Percentiles rank a stretch among this genome's conserved stretches.
phyloP scores from a whole-genome alignment of 2,888 invertebrate species.

The Papilio demoleus region DNA sequence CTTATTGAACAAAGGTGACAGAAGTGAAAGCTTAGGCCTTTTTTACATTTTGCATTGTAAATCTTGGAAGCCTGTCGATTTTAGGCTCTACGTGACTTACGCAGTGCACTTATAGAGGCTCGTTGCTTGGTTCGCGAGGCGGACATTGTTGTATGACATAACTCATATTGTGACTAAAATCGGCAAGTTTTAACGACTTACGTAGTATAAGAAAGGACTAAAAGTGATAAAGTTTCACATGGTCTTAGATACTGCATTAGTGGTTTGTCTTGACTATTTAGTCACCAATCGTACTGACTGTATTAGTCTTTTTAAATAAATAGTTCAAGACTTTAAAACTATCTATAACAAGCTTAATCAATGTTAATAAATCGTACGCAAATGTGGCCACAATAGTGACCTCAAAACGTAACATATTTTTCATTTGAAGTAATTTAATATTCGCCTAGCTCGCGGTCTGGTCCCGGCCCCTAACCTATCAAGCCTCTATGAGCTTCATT shows the following conservation, averaged over 20 bases:
- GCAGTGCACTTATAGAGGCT: too few relatives aligned
- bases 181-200: too few relatives aligned
- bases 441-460: conserved; percentile 11
- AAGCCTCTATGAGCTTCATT: conserved; percentile 49
- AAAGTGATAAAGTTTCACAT: conserved; percentile 23
- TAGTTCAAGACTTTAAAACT: neutral
- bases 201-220: too few relatives aligned
- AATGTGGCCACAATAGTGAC: conserved; percentile 14
- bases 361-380: conserved; percentile 7
- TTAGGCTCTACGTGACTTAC: too few relatives aligned
- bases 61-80: too few relatives aligned
- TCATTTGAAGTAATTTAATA: conserved; percentile 29
- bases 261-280: neutral
- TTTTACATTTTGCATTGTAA: too few relatives aligned
- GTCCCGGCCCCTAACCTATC: conserved; percentile 36
- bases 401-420: conserved; percentile 31
- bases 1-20: conserved; percentile 38
- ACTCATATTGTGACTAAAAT: too few relatives aligned
- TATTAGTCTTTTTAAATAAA: too few relatives aligned
- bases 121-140: too few relatives aligned
- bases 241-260: too few relatives aligned
- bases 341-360: conserved; percentile 49
- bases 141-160: too few relatives aligned
- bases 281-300: too few relatives aligned
- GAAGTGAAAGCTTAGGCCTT: neutral